phyloP scores from a whole-genome alignment of 2,113 vertebrate genomes.

The Accipiter virgatus region DNA sequence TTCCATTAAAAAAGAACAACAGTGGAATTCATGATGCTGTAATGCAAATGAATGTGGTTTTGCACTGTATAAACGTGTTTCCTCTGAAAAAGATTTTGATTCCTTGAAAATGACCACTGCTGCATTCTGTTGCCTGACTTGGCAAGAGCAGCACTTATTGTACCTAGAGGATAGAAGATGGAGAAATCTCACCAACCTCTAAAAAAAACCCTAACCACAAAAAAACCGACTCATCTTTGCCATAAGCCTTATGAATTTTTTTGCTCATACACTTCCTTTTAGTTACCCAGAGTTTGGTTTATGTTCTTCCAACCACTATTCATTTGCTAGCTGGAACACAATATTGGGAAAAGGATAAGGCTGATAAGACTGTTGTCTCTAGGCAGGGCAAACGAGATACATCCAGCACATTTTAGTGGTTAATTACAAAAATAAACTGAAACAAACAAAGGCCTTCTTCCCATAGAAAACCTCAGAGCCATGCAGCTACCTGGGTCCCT shows the following conservation, averaged over 20 bases:
- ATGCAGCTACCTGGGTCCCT: neutral
- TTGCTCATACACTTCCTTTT: neutral
- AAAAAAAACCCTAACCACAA: neutral
- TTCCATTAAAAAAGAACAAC: neutral
- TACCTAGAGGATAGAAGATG: neutral
- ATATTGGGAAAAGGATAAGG: neutral
- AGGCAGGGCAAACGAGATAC: neutral
- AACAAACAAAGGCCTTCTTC: neutral
- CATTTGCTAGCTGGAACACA: neutral
- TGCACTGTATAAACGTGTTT: neutral
- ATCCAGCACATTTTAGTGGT: neutral
- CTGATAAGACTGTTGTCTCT: neutral
- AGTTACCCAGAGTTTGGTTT: neutral
- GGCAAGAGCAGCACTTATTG: neutral
- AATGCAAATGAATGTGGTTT: conserved; percentile 26
- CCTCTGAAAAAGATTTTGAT: neutral
- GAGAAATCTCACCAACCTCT: neutral
- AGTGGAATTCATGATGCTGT: neutral
- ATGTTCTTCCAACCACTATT: neutral
- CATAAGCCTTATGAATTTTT: neutral
- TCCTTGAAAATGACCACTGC: neutral
- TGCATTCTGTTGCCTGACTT: neutral
- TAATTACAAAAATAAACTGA: neutral
- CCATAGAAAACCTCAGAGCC: neutral
- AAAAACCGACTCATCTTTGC: neutral